Evolutionary conservation across 2,113 vertebrate genomes (phyloP), one percentile per base, ranked within the genome.

Genomic region (Turnix velox): DNA sequence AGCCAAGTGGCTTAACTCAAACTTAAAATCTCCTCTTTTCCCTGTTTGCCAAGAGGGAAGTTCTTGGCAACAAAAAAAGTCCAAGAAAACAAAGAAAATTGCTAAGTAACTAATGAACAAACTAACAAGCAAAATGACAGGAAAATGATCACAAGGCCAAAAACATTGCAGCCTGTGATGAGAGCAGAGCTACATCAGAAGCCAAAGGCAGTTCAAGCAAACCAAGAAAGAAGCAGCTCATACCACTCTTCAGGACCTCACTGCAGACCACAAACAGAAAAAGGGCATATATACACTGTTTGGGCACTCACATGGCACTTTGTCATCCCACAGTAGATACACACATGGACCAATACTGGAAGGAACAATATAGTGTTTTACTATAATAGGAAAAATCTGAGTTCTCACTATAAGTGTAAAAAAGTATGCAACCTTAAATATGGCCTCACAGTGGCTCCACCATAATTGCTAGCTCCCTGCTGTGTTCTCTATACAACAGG

Each of bases 51-150:
- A 96, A 89, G 93, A 96, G 77, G 87, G 86, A 94, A 95, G 84
- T 67, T 95, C 89, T 93, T 96, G 93, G 94, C 95, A 94, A 93
- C 65, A 84, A 93, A 95, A 91, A 75, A 84, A 72, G 69, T 81
- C 87, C 74, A 87, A 61, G 57, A 91, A 96, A 96, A 96, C 94
- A 96, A 92, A 95, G 93, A 94, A 93, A 96, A 96, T 95, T 95
- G 93, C 94, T 96, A 93, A 95, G 95, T 94, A 94, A 96, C 95
- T 93, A 96, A 95, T 93, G 95, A 93, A 87, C 89, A 96, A 94
- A 94, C 93, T 95, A 94, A 94, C 73, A 92, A 92, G 94, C 91
- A 94, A 94, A 89, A 94, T 93, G 94, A 95, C 95, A 96, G 89
- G 51, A 96, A 92, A 94, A 88, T 33, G 57, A 87, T 87, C 58